These are phyloP conservation scores for Gorsachius goisagi DNA, from an alignment of 2,113 vertebrate species.

Conservation along the genomic window DNA sequence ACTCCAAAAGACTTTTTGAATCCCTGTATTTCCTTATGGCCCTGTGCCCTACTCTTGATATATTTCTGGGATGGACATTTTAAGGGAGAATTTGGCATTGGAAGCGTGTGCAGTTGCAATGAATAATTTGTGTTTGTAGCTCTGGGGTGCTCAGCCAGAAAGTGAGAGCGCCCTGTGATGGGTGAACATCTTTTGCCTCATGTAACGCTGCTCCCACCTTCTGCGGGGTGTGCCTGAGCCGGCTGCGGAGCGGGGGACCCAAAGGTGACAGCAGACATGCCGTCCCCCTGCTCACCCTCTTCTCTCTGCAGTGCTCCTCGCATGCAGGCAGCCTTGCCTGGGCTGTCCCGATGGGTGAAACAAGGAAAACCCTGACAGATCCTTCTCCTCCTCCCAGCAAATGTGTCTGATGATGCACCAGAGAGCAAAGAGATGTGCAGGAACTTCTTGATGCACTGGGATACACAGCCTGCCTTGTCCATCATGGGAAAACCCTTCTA, in stretches of 20 bases:
- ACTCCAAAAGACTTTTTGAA: background rate
- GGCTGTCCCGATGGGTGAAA: background rate
- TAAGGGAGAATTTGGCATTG: background rate
- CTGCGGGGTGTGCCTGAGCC: background rate
- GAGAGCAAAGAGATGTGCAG: background rate
- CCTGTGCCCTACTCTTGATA: background rate
- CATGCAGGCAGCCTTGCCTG: background rate
- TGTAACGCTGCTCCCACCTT: background rate
- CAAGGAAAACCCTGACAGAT: accelerated
- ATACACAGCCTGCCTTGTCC: background rate
- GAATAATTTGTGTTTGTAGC: background rate
- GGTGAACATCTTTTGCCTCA: background rate
- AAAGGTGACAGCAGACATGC: background rate
- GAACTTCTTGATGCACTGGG: background rate
- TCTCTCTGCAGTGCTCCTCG: background rate
- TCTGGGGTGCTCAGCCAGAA: background rate
- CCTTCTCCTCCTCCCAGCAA: background rate
- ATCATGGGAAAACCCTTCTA: background rate
- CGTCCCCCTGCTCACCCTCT: background rate
- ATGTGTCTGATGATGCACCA: background rate
- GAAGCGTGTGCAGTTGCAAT: background rate
- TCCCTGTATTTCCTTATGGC: background rate
- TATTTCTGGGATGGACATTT: background rate
- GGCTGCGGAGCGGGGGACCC: accelerated
- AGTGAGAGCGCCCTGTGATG: background rate